phyloP scores from a whole-genome alignment of 2,888 invertebrate genomes.

The Polia nebulosa region DNA sequence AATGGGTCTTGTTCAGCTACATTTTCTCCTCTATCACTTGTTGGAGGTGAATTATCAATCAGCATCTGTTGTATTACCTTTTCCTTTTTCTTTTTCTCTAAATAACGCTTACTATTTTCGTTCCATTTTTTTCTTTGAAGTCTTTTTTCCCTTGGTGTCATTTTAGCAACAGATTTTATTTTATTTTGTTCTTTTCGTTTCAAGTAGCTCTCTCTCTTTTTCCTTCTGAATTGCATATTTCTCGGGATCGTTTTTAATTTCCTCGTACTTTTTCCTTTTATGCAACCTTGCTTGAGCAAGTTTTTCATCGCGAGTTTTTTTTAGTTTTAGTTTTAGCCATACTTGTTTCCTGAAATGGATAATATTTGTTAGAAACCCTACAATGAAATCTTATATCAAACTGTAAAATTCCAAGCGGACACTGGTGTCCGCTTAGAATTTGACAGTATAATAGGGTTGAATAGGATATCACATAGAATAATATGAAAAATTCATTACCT shows the following conservation, averaged over 20 bases:
- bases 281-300: neutral
- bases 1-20: constrained; percentile 20
- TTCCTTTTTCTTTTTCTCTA: constrained; percentile 40
- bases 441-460: neutral
- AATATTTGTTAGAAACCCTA: neutral
- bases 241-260: constrained; percentile 32
- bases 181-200: constrained; percentile 42
- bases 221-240: constrained; percentile 37
- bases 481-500: constrained; percentile 9
- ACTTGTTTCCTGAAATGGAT: constrained; percentile 22
- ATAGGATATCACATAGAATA: constrained; percentile 2
- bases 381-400: neutral
- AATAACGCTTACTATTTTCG: constrained; percentile 33
- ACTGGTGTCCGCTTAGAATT: no score
- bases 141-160: constrained; percentile 44
- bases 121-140: constrained; percentile 49
- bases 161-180: constrained; percentile 37
- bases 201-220: constrained; percentile 49
- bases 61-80: constrained; percentile 33
- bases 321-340: constrained; percentile 31
- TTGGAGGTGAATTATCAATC: constrained; percentile 38
- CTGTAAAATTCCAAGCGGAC: no score
- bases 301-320: constrained; percentile 38
- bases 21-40: constrained; percentile 36
- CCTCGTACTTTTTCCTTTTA: neutral